Conservation (phyloP, 1,140 invertebrate genomes). For the Acromyrmex echinatior region DNA sequence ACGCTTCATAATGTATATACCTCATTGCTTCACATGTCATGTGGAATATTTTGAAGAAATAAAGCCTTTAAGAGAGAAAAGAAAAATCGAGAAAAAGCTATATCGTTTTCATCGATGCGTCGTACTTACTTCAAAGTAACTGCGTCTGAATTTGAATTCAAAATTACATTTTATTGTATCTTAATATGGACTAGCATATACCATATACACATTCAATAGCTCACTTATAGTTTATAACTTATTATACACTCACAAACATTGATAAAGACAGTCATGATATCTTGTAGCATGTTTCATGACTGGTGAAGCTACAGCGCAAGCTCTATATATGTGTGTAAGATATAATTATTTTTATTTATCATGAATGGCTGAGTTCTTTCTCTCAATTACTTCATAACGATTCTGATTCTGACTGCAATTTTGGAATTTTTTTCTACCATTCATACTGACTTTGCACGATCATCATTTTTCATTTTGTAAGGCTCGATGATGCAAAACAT, state of each 20-base stretch:
- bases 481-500: constrained; percentile 36
- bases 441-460: constrained; percentile 75
- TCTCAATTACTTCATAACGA: constrained; percentile 72
- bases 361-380: constrained; percentile 68
- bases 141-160: constrained; percentile 83
- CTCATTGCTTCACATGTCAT: constrained; percentile 46
- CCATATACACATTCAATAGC: constrained; percentile 87
- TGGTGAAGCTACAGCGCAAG: constrained; percentile 85
- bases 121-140: background rate
- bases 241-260: constrained; percentile 87
- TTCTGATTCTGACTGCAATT: constrained; percentile 72
- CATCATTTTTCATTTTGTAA: constrained; percentile 54
- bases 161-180: constrained; percentile 87
- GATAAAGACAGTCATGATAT: constrained; percentile 86
- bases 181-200: constrained; percentile 87
- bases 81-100: background rate
- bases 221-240: constrained; percentile 86
- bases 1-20: constrained; percentile 44
- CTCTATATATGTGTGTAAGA: constrained; percentile 83
- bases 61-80: constrained; percentile 42
- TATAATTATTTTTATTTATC: constrained; percentile 81
- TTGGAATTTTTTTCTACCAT: constrained; percentile 55
- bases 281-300: constrained; percentile 85
- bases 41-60: constrained; percentile 55
- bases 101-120: background rate